Evolutionary conservation across 2,797 vertebrate genomes (phyloP), one percentile per base, ranked within the genome.

Genomic region (Rhinoraja longicauda): DNA sequence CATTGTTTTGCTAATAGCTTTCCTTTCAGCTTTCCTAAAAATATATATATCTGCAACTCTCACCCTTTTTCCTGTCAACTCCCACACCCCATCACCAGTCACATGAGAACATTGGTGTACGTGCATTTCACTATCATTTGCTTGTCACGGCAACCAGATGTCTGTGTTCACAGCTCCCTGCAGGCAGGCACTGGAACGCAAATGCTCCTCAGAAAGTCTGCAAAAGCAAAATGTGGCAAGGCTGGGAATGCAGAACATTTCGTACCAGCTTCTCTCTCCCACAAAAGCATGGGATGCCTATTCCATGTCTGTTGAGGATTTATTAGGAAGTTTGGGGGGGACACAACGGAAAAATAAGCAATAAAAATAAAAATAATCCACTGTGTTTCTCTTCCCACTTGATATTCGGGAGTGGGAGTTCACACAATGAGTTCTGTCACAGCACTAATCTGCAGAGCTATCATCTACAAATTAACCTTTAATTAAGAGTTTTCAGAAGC

Each of bases 391-490:
- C 62, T 21, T 67, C 59, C 62, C 59, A 88, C 84, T 88, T 67
- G n/a, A 88, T 67, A 67, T n/a, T 36, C 32, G 17, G 84, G 84
- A 88, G 84, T 67, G 84, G 84, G 84, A 88, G 84, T 67, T 88
- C 84, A 67, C 62, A 88, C 84, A 88, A 88, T 88, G 84, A 67
- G 59, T 67, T 67, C 84, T 88, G 84, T 88, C 84, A 88, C 84
- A 73, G 70, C 67, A 73, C 70, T 92, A n/a, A 92, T 72, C 90
- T 92, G 39, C 10, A 92, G 90, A 92, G 45, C 70, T 92, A 92
- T 92, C 90, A 92, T 92, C 90, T 92, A 67, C 90, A 75, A 92
- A 92, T 92, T 92, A 92, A 92, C 64, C 90, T 92, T 92, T 92
- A 92, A 92, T 92, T 92, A 92, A 91, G 90, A 92, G 90, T 92